phyloP scores from a whole-genome alignment of 1,140 invertebrate genomes.

The Aphaenogaster floridana region DNA sequence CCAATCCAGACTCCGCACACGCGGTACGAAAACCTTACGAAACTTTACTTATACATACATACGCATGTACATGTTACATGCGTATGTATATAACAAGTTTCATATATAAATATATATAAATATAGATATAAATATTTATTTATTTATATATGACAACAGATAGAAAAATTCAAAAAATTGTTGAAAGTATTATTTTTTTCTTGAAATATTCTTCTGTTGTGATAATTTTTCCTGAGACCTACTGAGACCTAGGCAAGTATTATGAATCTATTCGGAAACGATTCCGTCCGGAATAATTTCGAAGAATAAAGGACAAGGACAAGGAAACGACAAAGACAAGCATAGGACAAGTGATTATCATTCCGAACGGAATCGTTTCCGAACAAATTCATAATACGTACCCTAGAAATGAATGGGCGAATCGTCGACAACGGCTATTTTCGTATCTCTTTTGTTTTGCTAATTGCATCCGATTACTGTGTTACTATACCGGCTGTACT shows the following conservation, averaged over 20 bases:
- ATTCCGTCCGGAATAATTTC: too few species aligned
- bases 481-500: constrained; percentile 24
- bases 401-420: neutral
- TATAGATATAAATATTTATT: neutral
- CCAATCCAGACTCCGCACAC: neutral
- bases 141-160: constrained; percentile 1
- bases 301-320: too few species aligned
- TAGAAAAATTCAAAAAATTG: neutral
- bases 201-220: neutral
- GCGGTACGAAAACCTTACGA: neutral
- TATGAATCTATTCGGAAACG: too few species aligned
- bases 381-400: too few species aligned
- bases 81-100: neutral
- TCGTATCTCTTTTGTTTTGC: neutral
- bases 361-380: too few species aligned
- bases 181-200: neutral
- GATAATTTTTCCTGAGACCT: neutral
- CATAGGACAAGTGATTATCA: too few species aligned
- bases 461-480: constrained; percentile 17
- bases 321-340: too few species aligned
- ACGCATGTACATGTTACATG: neutral
- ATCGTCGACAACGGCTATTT: neutral
- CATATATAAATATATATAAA: constrained; percentile 3
- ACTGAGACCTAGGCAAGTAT: neutral
- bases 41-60: neutral